Percentiles rank a stretch among this genome's conserved stretches.
phyloP scores from a whole-genome alignment of 2,888 invertebrate species.

The Oconnorella tubifera region DNA sequence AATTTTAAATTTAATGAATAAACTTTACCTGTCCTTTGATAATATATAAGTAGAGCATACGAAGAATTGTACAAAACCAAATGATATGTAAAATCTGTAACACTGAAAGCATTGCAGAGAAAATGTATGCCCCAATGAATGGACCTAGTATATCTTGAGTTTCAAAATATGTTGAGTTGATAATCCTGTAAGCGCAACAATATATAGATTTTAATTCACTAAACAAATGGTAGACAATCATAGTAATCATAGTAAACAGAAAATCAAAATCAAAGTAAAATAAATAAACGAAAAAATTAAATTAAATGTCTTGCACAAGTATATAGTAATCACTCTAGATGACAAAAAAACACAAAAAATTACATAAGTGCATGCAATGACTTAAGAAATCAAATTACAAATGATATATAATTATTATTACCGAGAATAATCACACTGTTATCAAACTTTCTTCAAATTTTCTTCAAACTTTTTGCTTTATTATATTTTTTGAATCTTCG shows the following conservation, averaged over 20 bases:
- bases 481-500: no score
- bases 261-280: background rate
- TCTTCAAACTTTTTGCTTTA: no score
- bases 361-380: no score
- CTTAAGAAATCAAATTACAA: no score
- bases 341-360: no score
- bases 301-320: no score
- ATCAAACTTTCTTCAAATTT: no score
- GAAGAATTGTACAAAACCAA: conserved; percentile 64
- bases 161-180: conserved; percentile 73
- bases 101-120: conserved; percentile 43
- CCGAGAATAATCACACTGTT: no score
- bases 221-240: background rate
- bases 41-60: conserved; percentile 28
- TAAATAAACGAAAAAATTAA: no score
- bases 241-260: background rate
- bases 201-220: background rate
- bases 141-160: conserved; percentile 32
- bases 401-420: no score
- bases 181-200: conserved; percentile 61
- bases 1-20: no score
- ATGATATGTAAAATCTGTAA: conserved; percentile 43
- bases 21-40: conserved; percentile 30
- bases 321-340: no score
- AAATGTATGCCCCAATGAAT: conserved; percentile 6